Percentiles rank a stretch among this genome's conserved stretches.
Evolutionary conservation across 1,140 invertebrate genomes (phyloP).

Genomic region (Vanessa tameamea): DNA sequence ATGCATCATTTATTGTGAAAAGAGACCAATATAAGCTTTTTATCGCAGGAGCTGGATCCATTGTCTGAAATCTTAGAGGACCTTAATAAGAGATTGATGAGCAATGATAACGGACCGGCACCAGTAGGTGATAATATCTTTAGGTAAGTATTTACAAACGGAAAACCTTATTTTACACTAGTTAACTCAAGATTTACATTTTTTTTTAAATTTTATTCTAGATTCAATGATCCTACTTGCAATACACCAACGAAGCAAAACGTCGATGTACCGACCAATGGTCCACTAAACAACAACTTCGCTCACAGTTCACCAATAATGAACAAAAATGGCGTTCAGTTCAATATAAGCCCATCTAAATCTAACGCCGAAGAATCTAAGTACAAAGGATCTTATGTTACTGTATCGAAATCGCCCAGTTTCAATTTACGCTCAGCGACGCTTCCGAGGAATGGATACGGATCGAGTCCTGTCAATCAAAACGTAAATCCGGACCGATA

Average conservation of each 20-base stretch:
- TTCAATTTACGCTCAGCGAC: conserved; percentile 85
- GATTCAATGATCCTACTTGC: conserved; percentile 86
- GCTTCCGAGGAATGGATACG: conserved; percentile 85
- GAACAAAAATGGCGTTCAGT: conserved; percentile 75
- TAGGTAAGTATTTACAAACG: conserved; percentile 52
- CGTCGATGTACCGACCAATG: conserved; percentile 49
- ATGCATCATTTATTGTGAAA: no score
- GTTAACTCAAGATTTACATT: not conserved
- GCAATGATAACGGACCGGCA: conserved; percentile 66
- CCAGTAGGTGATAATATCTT: conserved; percentile 78
- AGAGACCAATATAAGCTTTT: not conserved
- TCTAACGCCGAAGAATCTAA: conserved; percentile 74
- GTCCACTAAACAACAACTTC: conserved; percentile 62
- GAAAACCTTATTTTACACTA: not conserved
- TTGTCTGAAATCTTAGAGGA: conserved; percentile 82
- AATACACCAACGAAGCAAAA: conserved; percentile 66
- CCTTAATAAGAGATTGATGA: conserved; percentile 76
- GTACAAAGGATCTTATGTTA: conserved; percentile 65
- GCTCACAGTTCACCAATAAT: conserved; percentile 79
- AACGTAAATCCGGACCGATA: conserved; percentile 78
- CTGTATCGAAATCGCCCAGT: conserved; percentile 76
- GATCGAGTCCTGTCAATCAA: conserved; percentile 69
- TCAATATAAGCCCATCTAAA: conserved; percentile 75
- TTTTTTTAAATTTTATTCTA: conserved; percentile 57
- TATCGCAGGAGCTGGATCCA: conserved; percentile 74